Evolutionary conservation across 2,888 invertebrate genomes (phyloP), one percentile per base, ranked within the genome.

Genomic region (Pachycephus smyrnensis): DNA sequence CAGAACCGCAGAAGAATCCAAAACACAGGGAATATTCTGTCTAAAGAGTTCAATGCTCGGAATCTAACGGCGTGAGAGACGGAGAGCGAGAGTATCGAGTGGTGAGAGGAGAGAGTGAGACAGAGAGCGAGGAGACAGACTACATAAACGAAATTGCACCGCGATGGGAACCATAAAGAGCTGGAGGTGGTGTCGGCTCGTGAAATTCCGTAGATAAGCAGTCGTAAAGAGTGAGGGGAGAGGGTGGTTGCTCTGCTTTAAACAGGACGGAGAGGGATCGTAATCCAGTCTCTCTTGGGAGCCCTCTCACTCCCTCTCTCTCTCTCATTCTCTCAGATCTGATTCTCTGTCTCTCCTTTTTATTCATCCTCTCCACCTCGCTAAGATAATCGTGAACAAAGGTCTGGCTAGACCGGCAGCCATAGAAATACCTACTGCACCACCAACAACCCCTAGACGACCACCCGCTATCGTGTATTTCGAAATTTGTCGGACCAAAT

Each of bases 191-290:
- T n/a, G 74, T 74, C 74, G 36, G 37, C 74, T 74, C 74, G 74
- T 74, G 74, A 74, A 74, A 74, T 74, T 33, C 23, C 12, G 36
- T 12, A 74, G 74, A 74, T 33, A 36, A 74, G 74, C 74, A 71
- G 71, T 74, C 74, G 74, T 74, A 74, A 74, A 74, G 73, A 36
- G 73, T 11, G 4, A 3, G 74, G 3, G 12, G 36, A 12, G 36
- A 30, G 9, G 15, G n/a, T 9, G 71, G 31, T 15, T 74, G 74
- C 31, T 74, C 74, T 74, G 36, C 31, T 74, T 74, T 74, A 74
- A 74, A 74, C 36, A 74, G 37, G 74, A 9, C 55, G 23, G 23
- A 33, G 74, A 32, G 12, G 74, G 30, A n/a, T 36, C 74, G 37
- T 74, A 74, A 74, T 36, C 35, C 36, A 30, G 74, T 30, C 31